Evolutionary conservation across 1,140 invertebrate genomes (phyloP), one percentile per base, ranked within the genome.

Genomic region (Chlorops oryzae): DNA sequence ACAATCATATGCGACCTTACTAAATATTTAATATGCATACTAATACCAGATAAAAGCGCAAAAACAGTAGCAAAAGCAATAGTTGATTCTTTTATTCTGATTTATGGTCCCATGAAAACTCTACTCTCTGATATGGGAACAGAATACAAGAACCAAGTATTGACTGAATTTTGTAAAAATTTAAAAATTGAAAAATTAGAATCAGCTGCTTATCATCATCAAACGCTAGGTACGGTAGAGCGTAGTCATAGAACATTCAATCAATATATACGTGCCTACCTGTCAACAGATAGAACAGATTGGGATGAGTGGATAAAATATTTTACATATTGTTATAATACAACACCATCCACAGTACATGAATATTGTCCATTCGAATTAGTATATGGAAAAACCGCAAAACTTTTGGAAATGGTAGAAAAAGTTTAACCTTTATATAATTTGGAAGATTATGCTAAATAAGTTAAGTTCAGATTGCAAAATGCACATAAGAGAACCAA

Each of bases 71-170:
- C n/a, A n/a, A n/a, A n/a, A n/a, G n/a, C n/a, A n/a, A n/a, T n/a
- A n/a, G n/a, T n/a, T n/a, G n/a, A n/a, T n/a, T n/a, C n/a, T n/a
- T n/a, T n/a, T n/a, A n/a, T n/a, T n/a, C n/a, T n/a, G n/a, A n/a
- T n/a, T n/a, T n/a, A n/a, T n/a, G n/a, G n/a, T n/a, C n/a, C n/a
- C n/a, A n/a, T n/a, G n/a, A n/a, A n/a, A n/a, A n/a, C 20, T 13
- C 20, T 53, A 9, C 27, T 10, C 32, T 28, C 51, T 3, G 48
- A 54, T 38, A 24, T 28, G 3, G 52, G 40, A 13, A 34, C 34
- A 22, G 52, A 50, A 44, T 54, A 54, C 40, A 37, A 43, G 50
- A 54, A 54, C 44, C 27, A 52, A 52, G 21, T 39, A 5, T 28
- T 52, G 3, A 22, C 25, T 21, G 41, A 44, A 41, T 12, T 50